Percentiles rank a stretch among this genome's conserved stretches.
Evolutionary conservation across 2,113 vertebrate genomes (phyloP).

Genomic region (Burhinus bistriatus): DNA sequence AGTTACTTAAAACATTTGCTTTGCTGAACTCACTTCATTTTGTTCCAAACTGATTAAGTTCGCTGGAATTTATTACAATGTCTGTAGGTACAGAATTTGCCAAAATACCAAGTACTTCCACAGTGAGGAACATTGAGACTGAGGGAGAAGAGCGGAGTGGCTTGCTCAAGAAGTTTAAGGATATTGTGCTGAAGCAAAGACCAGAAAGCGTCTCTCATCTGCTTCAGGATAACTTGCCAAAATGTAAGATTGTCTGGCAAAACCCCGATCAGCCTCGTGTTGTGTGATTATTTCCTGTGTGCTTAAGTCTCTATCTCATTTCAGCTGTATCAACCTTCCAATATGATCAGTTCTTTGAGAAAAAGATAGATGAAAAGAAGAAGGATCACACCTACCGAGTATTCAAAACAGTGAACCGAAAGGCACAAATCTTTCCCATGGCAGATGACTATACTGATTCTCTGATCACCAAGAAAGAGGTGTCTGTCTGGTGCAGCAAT

Average conservation of each 20-base stretch:
- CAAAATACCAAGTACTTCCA: constrained; percentile 59
- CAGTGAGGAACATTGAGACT: constrained; percentile 19
- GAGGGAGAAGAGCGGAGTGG: constrained; percentile 48
- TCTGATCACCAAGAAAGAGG: constrained; percentile 81
- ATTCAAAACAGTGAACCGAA: constrained; percentile 95
- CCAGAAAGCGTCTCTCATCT: constrained; percentile 89
- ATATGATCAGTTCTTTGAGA: constrained; percentile 94
- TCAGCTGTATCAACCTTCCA: constrained; percentile 85
- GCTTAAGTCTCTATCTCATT: neutral
- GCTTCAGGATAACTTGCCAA: constrained; percentile 93
- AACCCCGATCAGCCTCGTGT: neutral
- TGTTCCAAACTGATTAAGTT: neutral
- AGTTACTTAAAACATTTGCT: neutral
- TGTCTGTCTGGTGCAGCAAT: constrained; percentile 98
- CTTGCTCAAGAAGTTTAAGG: constrained; percentile 81
- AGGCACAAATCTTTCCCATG: constrained; percentile 90
- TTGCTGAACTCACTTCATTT: neutral
- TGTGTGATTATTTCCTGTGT: neutral
- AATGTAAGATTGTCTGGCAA: constrained; percentile 73
- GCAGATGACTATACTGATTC: constrained; percentile 88
- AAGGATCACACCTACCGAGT: constrained; percentile 93
- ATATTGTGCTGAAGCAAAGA: constrained; percentile 85
- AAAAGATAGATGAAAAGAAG: constrained; percentile 94
- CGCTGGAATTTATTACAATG: neutral
- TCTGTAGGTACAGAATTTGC: constrained; percentile 74